Percentiles rank a stretch among this genome's conserved stretches.
These are phyloP conservation scores for Phengaris arion DNA, from an alignment of 2,888 invertebrate species.

Conservation along the genomic window DNA sequence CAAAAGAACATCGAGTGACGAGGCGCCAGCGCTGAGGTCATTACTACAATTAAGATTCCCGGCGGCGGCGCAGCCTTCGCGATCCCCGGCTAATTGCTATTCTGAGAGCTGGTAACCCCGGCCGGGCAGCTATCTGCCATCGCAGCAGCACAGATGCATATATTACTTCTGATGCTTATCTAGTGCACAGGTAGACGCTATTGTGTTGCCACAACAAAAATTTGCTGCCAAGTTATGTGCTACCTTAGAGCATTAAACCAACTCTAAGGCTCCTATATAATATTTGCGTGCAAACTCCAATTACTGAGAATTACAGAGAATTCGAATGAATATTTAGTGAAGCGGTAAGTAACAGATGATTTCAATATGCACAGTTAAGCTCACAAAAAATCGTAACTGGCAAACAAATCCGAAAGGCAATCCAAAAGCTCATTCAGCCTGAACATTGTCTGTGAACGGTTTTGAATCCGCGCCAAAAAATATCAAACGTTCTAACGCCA, in stretches of 20 bases:
- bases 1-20: not conserved
- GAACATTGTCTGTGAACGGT: constrained; percentile 6
- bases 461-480: constrained; percentile 11
- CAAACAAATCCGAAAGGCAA: constrained; percentile 4
- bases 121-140: constrained; percentile 13
- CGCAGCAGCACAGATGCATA: constrained; percentile 14
- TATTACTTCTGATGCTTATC: not conserved
- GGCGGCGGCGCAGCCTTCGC: constrained; percentile 49
- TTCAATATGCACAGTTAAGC: not conserved
- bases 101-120: not conserved
- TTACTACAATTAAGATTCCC: constrained; percentile 60
- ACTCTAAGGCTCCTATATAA: not conserved
- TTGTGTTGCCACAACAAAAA: not conserved
- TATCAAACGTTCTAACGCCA: constrained; percentile 7
- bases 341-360: not conserved
- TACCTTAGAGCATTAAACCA: no score
- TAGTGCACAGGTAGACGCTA: not conserved
- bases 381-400: not conserved
- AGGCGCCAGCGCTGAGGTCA: constrained; percentile 55
- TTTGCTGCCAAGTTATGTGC: not conserved
- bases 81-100: constrained; percentile 23
- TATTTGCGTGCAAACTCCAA: not conserved
- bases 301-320: not conserved
- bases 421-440: not conserved
- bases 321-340: constrained; percentile 1